Conservation (phyloP, 2,113 vertebrate species). For the Entelurus aequoreus region DNA sequence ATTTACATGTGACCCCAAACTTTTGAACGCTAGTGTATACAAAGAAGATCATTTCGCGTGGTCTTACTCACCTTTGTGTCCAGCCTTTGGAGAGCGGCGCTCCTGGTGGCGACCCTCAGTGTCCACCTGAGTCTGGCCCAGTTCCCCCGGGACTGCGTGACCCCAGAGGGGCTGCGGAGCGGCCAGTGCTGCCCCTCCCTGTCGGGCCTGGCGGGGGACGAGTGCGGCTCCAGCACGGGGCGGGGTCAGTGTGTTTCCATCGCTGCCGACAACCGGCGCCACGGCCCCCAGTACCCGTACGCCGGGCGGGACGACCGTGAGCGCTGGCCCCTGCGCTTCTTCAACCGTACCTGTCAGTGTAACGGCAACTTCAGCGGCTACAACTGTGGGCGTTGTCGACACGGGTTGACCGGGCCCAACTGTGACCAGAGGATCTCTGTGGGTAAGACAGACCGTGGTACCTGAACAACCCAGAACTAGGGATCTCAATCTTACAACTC, state of each 20-base stretch:
- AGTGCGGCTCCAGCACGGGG: conserved; percentile 78
- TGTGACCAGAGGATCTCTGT: conserved; percentile 77
- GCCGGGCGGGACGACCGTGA: conserved; percentile 88
- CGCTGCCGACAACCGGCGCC: conserved; percentile 74
- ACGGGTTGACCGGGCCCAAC: conserved; percentile 78
- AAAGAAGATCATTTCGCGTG: too few species aligned
- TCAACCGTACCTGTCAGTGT: conserved; percentile 87
- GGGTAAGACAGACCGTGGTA: conserved; percentile 75
- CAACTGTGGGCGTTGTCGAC: conserved; percentile 82
- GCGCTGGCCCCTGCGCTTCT: conserved; percentile 87
- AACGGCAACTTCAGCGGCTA: conserved; percentile 83
- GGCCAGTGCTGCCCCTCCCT: conserved; percentile 86
- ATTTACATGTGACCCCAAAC: too few species aligned
- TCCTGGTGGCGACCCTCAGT: conserved; percentile 41
- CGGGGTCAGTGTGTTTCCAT: conserved; percentile 81
- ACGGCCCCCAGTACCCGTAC: conserved; percentile 86
- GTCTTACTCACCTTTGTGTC: conserved; percentile 6
- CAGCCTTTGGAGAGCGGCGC: conserved; percentile 41
- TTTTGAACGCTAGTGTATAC: too few species aligned
- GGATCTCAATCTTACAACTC: too few species aligned
- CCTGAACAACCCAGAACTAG: too few species aligned
- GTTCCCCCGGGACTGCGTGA: conserved; percentile 85
- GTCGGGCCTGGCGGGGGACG: conserved; percentile 70
- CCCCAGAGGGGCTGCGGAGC: conserved; percentile 66
- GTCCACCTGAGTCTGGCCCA: conserved; percentile 65